Base-by-base conservation (phyloP, 2,888 invertebrate genomes). In the Brachypterus glaber region DNA sequence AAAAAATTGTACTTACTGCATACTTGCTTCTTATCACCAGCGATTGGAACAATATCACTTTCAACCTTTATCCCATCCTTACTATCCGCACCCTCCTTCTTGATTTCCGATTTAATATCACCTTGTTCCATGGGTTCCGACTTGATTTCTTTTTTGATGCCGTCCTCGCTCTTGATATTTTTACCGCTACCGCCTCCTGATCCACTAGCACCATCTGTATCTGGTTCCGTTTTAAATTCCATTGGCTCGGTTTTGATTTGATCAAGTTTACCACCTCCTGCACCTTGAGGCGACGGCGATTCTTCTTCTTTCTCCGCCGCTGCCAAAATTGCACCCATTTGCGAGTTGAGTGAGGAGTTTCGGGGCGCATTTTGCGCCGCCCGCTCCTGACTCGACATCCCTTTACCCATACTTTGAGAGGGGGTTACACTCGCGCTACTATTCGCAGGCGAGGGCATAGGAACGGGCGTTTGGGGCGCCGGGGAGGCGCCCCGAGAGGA, bases 261-360 rank as follows among this genome's bases (percentile, higher is more conserved):
- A 55, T 81, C 77, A 25, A 79, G 59, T 58, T 79, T 79, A 3
- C 79, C 78, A 54, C 77, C 77, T 44, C 72, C 73, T 12, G 72
- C 68, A 38, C 69, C 70, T 41, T 68, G 64, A 1, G 71, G 68
- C 1, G 74, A 73, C 37, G 77, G 75, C 15, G 76, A 74, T 25
- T 78, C 77, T 45, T 79, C 74, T 45, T 74, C 73, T 46, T 75
- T 72, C 48, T 78, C 78, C 17, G 79, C 71, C 0, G 81, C 79
- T 3, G 80, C 80, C 49, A 75, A 77, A 35, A 82, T 73, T 3
- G 82, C 81, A 9, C 82, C 79, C 75, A 80, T 78, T 60, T 81
- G 80, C 7, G 81, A 79, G 13, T 82, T 79, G 58, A 78, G 71
- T 29, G 62, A 66, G 12, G 74, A 71, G 47, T 70, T 63, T 2